Evolutionary conservation across 2,888 invertebrate genomes (phyloP), one percentile per base, ranked within the genome.

Genomic region (Torymus tubicola): DNA sequence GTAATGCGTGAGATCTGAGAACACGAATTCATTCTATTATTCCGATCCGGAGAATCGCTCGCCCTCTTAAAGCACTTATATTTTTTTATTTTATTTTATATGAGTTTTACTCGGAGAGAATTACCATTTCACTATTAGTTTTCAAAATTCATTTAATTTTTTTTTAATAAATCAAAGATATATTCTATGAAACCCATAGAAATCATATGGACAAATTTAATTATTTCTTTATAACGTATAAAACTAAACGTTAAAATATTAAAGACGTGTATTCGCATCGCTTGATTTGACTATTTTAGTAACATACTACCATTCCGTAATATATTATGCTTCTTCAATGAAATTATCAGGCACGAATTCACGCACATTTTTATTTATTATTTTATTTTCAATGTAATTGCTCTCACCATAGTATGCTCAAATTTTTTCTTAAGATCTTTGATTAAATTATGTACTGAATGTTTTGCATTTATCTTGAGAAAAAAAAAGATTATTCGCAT

Each of bases 1-100:
- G 82, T 86, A 86, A 85, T 85, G 85, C 83, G 86, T 89, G 89
- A 89, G 89, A 89, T 89, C 89, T 88, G 88, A 87, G 86, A 88
- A 87, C 85, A 86, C 86, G 88, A 87, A 87, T 87, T 87, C 85
- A 85, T 85, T 86, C 87, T 84, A 87, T 87, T 85, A 82, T 83
- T 84, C 83, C 83, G 82, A 84, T 85, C 78, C 63, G 84, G 83
- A 84, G 85, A 86, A 85, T 84, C 85, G 83, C 83, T 85, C 83
- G 84, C 83, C 83, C 81, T 81, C 81, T 81, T 84, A 84, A 85
- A 82, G 84, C 84, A 83, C 81, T 81, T 80, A 70, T 71, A 83
- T 82, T 82, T 55, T 65, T 52, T 79, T 77, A 60, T 69, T 55
- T 60, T 65, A 64, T 21, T 73, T 52, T 55, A 2, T 42, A 69